These are phyloP conservation scores for Grallaria varia DNA, from an alignment of 2,113 vertebrate species.

Conservation along the genomic window DNA sequence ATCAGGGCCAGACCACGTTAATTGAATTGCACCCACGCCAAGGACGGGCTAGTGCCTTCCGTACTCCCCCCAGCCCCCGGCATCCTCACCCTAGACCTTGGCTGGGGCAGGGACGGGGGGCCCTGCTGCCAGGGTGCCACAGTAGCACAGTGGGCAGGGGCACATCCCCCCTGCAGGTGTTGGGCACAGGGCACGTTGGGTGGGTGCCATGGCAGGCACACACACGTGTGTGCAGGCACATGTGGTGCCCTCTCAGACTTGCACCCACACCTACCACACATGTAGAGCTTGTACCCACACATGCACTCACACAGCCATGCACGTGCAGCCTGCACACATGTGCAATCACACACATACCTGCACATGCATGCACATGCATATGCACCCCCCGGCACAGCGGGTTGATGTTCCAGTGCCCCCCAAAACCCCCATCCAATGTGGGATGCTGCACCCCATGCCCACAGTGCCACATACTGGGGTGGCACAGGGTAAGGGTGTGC, in stretches of 20 bases:
- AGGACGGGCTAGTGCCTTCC: background rate
- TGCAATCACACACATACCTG: background rate
- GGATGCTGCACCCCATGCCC: background rate
- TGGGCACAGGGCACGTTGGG: accelerated
- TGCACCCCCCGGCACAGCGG: accelerated
- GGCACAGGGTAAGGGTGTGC: accelerated
- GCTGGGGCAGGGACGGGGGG: background rate
- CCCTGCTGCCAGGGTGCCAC: accelerated
- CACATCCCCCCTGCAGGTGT: accelerated
- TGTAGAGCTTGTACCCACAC: background rate
- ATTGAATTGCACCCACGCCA: conserved; percentile 57
- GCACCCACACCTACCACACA: accelerated
- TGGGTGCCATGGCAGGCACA: background rate
- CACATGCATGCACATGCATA: background rate
- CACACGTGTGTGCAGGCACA: background rate
- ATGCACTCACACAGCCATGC: accelerated
- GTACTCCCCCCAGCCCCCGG: background rate
- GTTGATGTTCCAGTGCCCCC: background rate
- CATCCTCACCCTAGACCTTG: background rate
- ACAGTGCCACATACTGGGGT: background rate
- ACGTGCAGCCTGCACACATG: accelerated
- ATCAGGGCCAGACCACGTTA: conserved; percentile 36
- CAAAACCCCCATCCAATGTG: accelerated
- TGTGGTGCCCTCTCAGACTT: background rate
- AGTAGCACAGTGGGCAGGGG: background rate